These are phyloP conservation scores for Thaumetopoea pityocampa DNA, from an alignment of 1,140 invertebrate genomes.

Conservation along the genomic window DNA sequence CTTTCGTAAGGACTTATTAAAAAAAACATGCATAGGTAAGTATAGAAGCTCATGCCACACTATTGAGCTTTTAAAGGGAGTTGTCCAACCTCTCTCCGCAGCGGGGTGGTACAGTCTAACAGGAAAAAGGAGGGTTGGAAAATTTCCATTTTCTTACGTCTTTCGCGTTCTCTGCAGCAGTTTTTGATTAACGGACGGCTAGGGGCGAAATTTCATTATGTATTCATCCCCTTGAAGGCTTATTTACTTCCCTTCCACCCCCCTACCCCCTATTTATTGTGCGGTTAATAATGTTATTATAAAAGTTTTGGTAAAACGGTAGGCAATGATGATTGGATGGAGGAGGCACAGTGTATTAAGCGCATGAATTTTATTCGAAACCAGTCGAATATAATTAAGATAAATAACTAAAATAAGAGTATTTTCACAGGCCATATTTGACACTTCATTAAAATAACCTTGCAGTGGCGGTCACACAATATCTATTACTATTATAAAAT, in stretches of 20 bases:
- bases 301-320: constrained; percentile 14
- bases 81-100: constrained; percentile 57
- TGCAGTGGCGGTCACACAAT: too few relatives aligned
- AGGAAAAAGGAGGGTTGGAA: constrained; percentile 74
- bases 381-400: too few relatives aligned
- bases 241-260: constrained; percentile 50
- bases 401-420: too few relatives aligned
- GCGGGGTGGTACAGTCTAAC: constrained; percentile 46
- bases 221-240: constrained; percentile 62
- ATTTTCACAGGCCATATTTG: too few relatives aligned
- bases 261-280: constrained; percentile 20
- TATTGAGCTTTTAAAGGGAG: constrained; percentile 36
- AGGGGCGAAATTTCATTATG: constrained; percentile 70
- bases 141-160: constrained; percentile 75
- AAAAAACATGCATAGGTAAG: constrained; percentile 2
- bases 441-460: too few relatives aligned
- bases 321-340: too few relatives aligned
- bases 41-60: constrained; percentile 28
- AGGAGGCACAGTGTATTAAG: too few relatives aligned
- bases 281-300: constrained; percentile 21
- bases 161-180: constrained; percentile 65
- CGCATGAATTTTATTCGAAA: too few relatives aligned
- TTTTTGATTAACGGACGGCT: constrained; percentile 73
- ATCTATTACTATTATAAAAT: too few relatives aligned
- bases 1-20: too few relatives aligned